These are phyloP conservation scores for Spicauda simplicius DNA, from an alignment of 2,888 invertebrate genomes.

Conservation along the genomic window DNA sequence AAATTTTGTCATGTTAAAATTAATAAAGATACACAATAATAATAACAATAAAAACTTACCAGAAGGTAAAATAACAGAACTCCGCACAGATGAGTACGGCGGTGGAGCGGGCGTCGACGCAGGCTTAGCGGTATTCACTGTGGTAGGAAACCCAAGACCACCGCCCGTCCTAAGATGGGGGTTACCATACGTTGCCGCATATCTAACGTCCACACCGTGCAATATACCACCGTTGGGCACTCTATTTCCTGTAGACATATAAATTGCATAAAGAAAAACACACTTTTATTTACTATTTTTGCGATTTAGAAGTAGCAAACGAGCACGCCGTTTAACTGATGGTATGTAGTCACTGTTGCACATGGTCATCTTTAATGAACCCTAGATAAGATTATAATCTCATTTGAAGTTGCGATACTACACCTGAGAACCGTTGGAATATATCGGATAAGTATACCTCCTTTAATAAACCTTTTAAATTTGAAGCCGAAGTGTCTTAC, in stretches of 20 bases:
- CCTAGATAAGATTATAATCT: too few species aligned
- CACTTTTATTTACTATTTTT: too few species aligned
- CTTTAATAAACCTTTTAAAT: too few species aligned
- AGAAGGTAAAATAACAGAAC: constrained; percentile 74
- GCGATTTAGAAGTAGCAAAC: too few species aligned
- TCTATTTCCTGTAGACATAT: constrained; percentile 52
- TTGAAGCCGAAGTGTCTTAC: too few species aligned
- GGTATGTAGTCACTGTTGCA: too few species aligned
- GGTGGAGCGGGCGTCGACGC: constrained; percentile 93
- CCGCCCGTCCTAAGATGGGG: constrained; percentile 91
- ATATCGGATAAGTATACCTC: too few species aligned
- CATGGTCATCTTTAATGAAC: too few species aligned
- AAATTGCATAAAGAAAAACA: not conserved
- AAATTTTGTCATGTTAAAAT: too few species aligned
- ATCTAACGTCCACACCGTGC: constrained; percentile 91
- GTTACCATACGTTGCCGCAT: constrained; percentile 95
- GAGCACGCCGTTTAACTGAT: too few species aligned
- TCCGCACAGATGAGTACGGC: constrained; percentile 87
- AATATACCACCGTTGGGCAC: constrained; percentile 75
- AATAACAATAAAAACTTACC: constrained; percentile 54
- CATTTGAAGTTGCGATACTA: too few species aligned
- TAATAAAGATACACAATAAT: not conserved
- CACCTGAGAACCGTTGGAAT: too few species aligned
- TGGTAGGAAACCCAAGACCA: constrained; percentile 70
- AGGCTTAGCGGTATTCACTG: constrained; percentile 89